These are phyloP conservation scores for Papilio polytes DNA, from an alignment of 1,140 invertebrate genomes.

Conservation along the genomic window DNA sequence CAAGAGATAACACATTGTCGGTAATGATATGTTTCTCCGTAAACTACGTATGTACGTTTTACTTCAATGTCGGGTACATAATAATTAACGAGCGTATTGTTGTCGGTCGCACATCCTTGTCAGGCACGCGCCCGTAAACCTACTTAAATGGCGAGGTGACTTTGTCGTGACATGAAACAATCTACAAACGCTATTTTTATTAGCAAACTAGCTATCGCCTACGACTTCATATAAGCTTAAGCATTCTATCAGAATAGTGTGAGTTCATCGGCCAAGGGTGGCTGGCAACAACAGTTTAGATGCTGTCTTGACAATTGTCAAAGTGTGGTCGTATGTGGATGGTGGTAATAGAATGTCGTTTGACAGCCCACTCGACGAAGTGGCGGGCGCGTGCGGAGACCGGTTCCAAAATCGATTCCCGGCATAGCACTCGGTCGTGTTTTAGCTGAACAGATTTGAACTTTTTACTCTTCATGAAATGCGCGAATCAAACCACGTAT, in stretches of 20 bases:
- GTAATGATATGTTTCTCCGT: constrained; percentile 25
- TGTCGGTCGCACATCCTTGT: constrained; percentile 18
- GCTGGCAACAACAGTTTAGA: no score
- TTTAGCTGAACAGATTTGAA: constrained; percentile 23
- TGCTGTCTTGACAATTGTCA: not conserved
- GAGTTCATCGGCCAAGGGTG: no score
- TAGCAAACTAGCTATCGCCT: no score
- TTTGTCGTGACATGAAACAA: not conserved
- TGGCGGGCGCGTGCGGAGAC: constrained; percentile 23
- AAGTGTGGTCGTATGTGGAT: not conserved
- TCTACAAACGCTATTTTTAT: not conserved
- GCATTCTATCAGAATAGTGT: no score
- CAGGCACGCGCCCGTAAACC: not conserved
- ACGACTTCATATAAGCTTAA: no score
- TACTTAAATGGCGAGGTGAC: constrained; percentile 13
- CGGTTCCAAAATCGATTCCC: constrained; percentile 34
- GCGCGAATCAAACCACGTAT: not conserved
- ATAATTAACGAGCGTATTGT: constrained; percentile 17
- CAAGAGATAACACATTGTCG: constrained; percentile 20
- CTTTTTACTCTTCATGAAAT: not conserved
- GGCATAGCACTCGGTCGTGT: constrained; percentile 8
- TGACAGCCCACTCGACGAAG: not conserved
- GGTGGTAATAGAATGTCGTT: constrained; percentile 31
- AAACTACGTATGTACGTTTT: constrained; percentile 10
- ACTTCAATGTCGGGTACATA: constrained; percentile 24